phyloP scores from a whole-genome alignment of 2,888 invertebrate genomes.

The Agrochola lychnidis region DNA sequence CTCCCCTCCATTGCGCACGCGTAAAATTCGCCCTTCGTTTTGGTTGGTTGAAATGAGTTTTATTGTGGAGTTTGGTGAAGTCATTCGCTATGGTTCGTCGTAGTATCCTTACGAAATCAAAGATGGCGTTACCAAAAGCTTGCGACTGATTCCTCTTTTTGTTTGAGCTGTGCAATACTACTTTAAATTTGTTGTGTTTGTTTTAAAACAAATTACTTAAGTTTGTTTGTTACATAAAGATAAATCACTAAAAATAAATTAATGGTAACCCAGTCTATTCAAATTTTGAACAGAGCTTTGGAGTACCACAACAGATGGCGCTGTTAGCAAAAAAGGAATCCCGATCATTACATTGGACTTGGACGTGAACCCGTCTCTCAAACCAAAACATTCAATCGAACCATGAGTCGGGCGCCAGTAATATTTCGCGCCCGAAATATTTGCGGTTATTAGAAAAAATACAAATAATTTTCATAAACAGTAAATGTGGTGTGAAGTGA shows the following conservation, averaged over 20 bases:
- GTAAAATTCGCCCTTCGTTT: constrained; percentile 79
- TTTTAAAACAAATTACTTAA: too few species aligned
- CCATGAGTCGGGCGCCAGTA: constrained; percentile 80
- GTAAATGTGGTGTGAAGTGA: constrained; percentile 83
- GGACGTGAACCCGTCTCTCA: constrained; percentile 52
- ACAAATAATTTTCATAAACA: constrained; percentile 59
- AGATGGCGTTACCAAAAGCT: constrained; percentile 64
- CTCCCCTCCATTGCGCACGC: constrained; percentile 86
- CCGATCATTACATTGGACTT: constrained; percentile 81
- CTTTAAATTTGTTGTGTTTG: too few species aligned
- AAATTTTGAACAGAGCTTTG: constrained; percentile 9
- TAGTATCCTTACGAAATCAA: constrained; percentile 40
- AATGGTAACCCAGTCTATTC: constrained; percentile 7
- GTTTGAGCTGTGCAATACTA: not conserved
- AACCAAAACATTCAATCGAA: constrained; percentile 86
- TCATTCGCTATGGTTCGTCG: constrained; percentile 49
- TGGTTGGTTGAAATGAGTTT: constrained; percentile 69
- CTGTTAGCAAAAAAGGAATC: constrained; percentile 56
- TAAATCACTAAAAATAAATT: not conserved
- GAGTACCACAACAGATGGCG: constrained; percentile 71
- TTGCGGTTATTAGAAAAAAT: constrained; percentile 72
- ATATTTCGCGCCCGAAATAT: constrained; percentile 83
- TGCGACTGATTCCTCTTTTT: not conserved
- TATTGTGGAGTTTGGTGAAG: constrained; percentile 38
- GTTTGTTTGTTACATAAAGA: accelerated